phyloP scores from a whole-genome alignment of 2,888 invertebrate species.

The Drosophila mulleri region DNA sequence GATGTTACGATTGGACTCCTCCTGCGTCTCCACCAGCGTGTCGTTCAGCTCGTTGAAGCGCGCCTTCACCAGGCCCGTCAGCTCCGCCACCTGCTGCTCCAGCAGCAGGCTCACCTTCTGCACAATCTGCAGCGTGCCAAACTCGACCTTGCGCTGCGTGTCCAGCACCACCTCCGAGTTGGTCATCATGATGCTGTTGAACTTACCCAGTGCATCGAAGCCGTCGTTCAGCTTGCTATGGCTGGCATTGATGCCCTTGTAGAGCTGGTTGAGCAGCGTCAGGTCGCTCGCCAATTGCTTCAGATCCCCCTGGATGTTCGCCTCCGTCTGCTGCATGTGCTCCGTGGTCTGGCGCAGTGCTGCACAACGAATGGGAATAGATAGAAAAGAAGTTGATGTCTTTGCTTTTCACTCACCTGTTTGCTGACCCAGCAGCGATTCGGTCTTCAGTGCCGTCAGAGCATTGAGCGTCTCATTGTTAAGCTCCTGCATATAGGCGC shows the following conservation, averaged over 20 bases:
- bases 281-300: constrained; percentile 87
- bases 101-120: constrained; percentile 90
- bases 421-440: constrained; percentile 85
- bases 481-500: constrained; percentile 86
- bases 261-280: constrained; percentile 87
- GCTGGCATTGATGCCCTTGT: constrained; percentile 86
- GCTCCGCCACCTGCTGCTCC: constrained; percentile 87
- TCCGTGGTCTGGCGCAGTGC: constrained; percentile 86
- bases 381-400: neutral
- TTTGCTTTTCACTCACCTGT: constrained; percentile 83
- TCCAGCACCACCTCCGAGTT: constrained; percentile 94
- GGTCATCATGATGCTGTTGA: constrained; percentile 91
- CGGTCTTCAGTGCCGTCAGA: constrained; percentile 86
- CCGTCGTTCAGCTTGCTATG: constrained; percentile 87
- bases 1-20: constrained; percentile 89
- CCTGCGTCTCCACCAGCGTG: constrained; percentile 90
- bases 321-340: constrained; percentile 87
- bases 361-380: constrained; percentile 37
- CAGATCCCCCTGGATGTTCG: constrained; percentile 85
- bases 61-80: constrained; percentile 89
- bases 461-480: constrained; percentile 88
- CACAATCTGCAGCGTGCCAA: constrained; percentile 92
- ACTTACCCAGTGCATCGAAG: constrained; percentile 87
- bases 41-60: constrained; percentile 90
- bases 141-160: constrained; percentile 93